Percentiles rank a stretch among this genome's conserved stretches.
Conservation (phyloP, 2,797 vertebrate genomes). For the Cirrhinus molitorella region DNA sequence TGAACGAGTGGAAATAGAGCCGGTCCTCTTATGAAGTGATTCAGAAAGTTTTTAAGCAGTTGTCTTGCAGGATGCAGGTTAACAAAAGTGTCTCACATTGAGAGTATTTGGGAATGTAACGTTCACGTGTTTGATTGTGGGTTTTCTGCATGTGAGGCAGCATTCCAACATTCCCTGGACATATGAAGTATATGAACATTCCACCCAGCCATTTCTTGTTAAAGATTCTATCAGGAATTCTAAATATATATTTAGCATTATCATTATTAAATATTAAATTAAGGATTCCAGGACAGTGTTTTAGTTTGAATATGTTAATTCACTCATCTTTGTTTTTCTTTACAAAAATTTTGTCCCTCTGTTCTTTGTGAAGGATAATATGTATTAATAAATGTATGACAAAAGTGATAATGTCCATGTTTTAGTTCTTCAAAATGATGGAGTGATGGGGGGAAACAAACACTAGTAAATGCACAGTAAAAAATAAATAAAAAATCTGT, state of each 20-base stretch:
- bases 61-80: slow-evolving; percentile 53
- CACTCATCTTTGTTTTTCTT: slow-evolving; percentile 72
- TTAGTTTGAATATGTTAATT: slow-evolving; percentile 65
- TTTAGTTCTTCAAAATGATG: background rate
- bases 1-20: slow-evolving; percentile 6
- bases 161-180: slow-evolving; percentile 19
- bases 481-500: no score
- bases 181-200: slow-evolving; percentile 31
- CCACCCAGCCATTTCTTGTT: background rate
- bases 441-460: no score
- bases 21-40: slow-evolving; percentile 13
- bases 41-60: slow-evolving; percentile 57
- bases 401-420: slow-evolving; percentile 50
- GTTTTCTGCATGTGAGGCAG: slow-evolving; percentile 35
- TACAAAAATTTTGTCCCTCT: slow-evolving; percentile 70
- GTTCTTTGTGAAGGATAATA: slow-evolving; percentile 80
- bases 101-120: slow-evolving; percentile 67
- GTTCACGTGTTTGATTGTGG: background rate
- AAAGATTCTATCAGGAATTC: slow-evolving; percentile 26
- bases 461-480: no score
- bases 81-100: slow-evolving; percentile 80
- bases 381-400: slow-evolving; percentile 82
- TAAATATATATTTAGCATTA: slow-evolving; percentile 19
- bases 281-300: slow-evolving; percentile 62
- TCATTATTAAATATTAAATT: background rate